Conservation (phyloP, 2,797 vertebrate genomes). For the Podargus strigoides region DNA sequence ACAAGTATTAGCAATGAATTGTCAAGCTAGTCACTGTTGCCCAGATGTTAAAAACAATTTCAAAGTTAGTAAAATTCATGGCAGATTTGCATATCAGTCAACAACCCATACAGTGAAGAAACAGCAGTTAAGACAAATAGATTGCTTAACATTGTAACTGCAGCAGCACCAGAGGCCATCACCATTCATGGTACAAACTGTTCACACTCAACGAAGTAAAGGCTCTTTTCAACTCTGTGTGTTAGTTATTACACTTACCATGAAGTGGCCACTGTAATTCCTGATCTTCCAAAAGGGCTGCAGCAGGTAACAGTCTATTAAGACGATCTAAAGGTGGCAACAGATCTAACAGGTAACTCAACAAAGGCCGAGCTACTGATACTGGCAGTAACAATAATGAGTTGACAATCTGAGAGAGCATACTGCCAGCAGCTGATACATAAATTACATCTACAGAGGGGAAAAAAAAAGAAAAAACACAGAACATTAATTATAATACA, state of each 20-base stretch:
- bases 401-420: constrained; percentile 95
- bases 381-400: constrained; percentile 90
- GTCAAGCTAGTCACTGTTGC: not conserved
- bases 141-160: fast-evolving
- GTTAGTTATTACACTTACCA: constrained; percentile 72
- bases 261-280: constrained; percentile 98
- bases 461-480: not conserved
- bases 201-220: not conserved
- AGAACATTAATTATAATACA: not conserved
- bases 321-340: constrained; percentile 91
- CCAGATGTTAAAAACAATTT: not conserved
- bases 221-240: not conserved
- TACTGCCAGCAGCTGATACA: constrained; percentile 94
- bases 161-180: not conserved
- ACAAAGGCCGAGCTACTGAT: constrained; percentile 88
- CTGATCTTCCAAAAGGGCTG: constrained; percentile 91
- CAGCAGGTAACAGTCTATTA: constrained; percentile 91
- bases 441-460: constrained; percentile 87
- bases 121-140: not conserved
- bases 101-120: not conserved
- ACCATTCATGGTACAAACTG: not conserved
- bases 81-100: not conserved
- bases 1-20: not conserved
- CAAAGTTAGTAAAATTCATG: not conserved
- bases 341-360: constrained; percentile 90